Percentiles rank a stretch among this genome's conserved stretches.
Conservation (phyloP, 1,140 invertebrate species). For the Adoxophyes honmai region DNA sequence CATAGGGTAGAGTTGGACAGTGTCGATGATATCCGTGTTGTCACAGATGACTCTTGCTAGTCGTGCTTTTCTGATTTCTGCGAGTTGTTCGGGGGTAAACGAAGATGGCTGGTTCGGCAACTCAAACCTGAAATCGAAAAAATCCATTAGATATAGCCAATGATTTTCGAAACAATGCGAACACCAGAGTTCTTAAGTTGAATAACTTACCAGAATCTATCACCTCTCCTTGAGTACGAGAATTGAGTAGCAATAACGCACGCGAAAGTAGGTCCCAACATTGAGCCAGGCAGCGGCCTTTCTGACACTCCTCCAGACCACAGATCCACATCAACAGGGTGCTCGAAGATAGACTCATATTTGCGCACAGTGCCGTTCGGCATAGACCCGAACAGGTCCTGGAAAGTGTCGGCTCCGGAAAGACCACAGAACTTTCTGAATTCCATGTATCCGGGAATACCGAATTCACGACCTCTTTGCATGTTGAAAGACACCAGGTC, state of each 20-base stretch:
- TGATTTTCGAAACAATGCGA: constrained; percentile 15
- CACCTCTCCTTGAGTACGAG: constrained; percentile 91
- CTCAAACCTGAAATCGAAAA: constrained; percentile 82
- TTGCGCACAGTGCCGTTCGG: constrained; percentile 91
- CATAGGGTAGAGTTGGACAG: constrained; percentile 96
- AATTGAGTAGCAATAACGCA: constrained; percentile 98
- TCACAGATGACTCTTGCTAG: constrained; percentile 95
- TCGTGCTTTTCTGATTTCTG: constrained; percentile 91
- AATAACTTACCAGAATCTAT: constrained; percentile 90
- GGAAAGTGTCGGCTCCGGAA: constrained; percentile 87
- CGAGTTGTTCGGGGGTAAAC: constrained; percentile 93
- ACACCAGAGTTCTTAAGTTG: background rate
- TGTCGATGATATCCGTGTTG: constrained; percentile 95
- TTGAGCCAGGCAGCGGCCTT: constrained; percentile 88
- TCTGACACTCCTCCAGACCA: constrained; percentile 97
- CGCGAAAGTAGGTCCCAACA: constrained; percentile 96
- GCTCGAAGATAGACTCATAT: constrained; percentile 76
- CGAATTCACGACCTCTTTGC: constrained; percentile 95
- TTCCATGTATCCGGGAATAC: constrained; percentile 94
- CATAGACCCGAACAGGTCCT: constrained; percentile 92
- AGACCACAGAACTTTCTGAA: constrained; percentile 95
- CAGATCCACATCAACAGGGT: constrained; percentile 92
- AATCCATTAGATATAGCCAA: background rate
- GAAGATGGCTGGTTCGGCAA: constrained; percentile 94
- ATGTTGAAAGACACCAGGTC: constrained; percentile 97